Evolutionary conservation across 1,140 invertebrate species (phyloP), one percentile per base, ranked within the genome.

Genomic region (Papilio polyxenes): DNA sequence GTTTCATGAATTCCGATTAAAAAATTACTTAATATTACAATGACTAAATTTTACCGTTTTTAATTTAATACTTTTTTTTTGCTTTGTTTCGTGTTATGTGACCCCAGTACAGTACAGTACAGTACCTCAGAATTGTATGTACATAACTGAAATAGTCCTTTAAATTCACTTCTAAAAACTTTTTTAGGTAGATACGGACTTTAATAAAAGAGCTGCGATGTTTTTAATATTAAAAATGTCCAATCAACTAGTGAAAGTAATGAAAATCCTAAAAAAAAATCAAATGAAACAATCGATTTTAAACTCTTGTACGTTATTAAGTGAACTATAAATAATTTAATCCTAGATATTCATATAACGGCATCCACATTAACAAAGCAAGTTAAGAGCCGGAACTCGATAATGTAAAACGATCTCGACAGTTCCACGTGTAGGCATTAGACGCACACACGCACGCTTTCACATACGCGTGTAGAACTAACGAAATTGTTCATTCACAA

Each of bases 401-500:
- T 80, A 80, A 80, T 80, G 78, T 69, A 69, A 80, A 53, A 37
- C 31, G 76, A 56, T 56, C 51, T 56, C 51, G 53, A 7, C 49
- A 69, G 56, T 48, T n/a, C 7, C 78, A 40, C 37, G 48, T 59
- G 78, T 65, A 31, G 9, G 48, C 23, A 23, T 31, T 10, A 77
- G 53, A 40, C 20, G 20, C 49, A 13, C 75, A 82, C 82, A 62
- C 82, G 75, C 79, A 79, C 80, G 48, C 74, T 76, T 85, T 69
- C 80, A 78, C 80, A 31, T 76, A 77, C 78, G 40, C 48, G 78
- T 13, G 78, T 80, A 65, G 78, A 77, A 81, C 83, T 31, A 37
- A 79, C 80, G 49, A 80, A 84, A 87, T 82, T 83, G 85, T 87
- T 86, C 87, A 89, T 89, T 90, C 88, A 92, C 85, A 83, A 87